phyloP scores from a whole-genome alignment of 2,113 vertebrate species.

The Heterotilapia buettikoferi region DNA sequence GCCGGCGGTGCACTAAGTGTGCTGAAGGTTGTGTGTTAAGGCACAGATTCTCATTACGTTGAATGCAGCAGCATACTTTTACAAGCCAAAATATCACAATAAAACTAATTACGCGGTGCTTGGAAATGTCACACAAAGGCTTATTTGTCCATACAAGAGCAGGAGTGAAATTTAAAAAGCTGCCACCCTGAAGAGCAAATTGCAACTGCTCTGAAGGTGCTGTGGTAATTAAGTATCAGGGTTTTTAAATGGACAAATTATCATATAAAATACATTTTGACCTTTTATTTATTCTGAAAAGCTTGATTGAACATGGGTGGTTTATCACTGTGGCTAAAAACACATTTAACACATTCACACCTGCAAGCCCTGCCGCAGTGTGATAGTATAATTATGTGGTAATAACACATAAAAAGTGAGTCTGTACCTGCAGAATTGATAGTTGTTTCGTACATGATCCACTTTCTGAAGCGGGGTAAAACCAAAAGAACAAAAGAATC shows the following conservation, averaged over 20 bases:
- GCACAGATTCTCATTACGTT: slow-evolving; percentile 11
- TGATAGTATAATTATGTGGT: neutral
- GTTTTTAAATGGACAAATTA: slow-evolving; percentile 33
- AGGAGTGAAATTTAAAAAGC: neutral
- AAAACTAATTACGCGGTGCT: slow-evolving; percentile 38
- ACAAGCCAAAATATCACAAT: slow-evolving; percentile 19
- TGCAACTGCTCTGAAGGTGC: neutral
- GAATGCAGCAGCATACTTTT: neutral
- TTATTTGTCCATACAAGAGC: slow-evolving; percentile 15
- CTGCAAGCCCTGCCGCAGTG: neutral
- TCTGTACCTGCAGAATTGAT: neutral
- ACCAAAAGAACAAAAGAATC: neutral
- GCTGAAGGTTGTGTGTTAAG: slow-evolving; percentile 16
- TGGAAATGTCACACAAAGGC: slow-evolving; percentile 49
- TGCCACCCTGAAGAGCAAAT: neutral
- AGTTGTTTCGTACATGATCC: neutral
- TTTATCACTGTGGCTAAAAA: neutral
- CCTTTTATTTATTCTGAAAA: slow-evolving; percentile 23
- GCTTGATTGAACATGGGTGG: neutral
- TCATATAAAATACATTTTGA: slow-evolving; percentile 29
- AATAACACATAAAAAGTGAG: neutral
- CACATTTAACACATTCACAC: neutral
- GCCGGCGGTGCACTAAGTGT: neutral
- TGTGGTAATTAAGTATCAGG: slow-evolving; percentile 13
- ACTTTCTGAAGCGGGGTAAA: neutral